Percentiles rank a stretch among this genome's conserved stretches.
These are phyloP conservation scores for Haemorhous mexicanus DNA, from an alignment of 2,113 vertebrate genomes.

Conservation along the genomic window DNA sequence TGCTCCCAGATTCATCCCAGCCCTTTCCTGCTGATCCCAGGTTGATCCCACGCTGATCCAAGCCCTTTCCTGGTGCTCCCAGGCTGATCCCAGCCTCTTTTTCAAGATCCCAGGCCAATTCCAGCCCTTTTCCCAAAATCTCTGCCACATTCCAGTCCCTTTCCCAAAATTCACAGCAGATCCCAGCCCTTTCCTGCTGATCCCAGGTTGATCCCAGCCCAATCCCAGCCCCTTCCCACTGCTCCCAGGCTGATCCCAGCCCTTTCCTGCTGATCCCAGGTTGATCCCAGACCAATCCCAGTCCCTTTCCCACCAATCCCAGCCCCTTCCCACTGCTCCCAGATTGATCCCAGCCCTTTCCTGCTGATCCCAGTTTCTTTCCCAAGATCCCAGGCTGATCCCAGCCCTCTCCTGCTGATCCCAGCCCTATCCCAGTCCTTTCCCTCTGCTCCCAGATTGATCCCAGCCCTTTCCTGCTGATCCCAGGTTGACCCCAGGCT, in stretches of 20 bases:
- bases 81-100: too few relatives aligned
- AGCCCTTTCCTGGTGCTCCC: background rate
- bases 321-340: background rate
- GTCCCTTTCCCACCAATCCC: background rate
- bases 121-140: background rate
- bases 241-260: background rate
- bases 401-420: too few relatives aligned
- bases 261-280: too few relatives aligned
- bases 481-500: too few relatives aligned
- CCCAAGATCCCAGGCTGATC: too few relatives aligned
- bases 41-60: too few relatives aligned
- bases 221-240: background rate
- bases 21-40: background rate
- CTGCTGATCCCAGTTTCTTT: background rate
- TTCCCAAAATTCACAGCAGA: background rate
- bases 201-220: background rate
- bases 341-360: background rate
- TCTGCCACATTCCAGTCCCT: background rate
- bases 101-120: too few relatives aligned
- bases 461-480: too few relatives aligned
- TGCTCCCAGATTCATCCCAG: background rate
- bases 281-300: too few relatives aligned
- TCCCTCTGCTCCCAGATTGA: too few relatives aligned
- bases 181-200: background rate
- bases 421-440: too few relatives aligned